phyloP scores from a whole-genome alignment of 1,140 invertebrate species.

The Drosophila carrolli region DNA sequence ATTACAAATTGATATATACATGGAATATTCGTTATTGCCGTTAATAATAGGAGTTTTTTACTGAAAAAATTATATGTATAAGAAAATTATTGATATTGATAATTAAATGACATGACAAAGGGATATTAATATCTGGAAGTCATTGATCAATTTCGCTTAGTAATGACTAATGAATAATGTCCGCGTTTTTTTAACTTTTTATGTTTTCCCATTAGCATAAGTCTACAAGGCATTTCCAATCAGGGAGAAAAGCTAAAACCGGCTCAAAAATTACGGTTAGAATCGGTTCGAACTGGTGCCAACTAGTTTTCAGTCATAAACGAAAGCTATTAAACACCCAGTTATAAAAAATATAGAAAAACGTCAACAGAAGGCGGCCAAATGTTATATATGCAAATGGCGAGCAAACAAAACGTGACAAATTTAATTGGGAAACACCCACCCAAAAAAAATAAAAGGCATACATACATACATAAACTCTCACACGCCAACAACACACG shows the following conservation, averaged over 20 bases:
- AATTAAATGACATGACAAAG: not conserved
- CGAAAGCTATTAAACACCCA: conserved; percentile 2
- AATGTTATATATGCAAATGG: conserved; percentile 22
- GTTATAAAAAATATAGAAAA: not conserved
- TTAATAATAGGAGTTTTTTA: not conserved
- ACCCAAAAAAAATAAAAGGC: conserved; percentile 11
- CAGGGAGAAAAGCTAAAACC: conserved; percentile 11
- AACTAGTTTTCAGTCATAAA: conserved; percentile 19
- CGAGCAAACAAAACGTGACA: conserved; percentile 50
- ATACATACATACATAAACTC: conserved; percentile 8
- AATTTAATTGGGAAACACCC: conserved; percentile 45
- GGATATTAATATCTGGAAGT: not conserved
- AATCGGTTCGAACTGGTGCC: conserved; percentile 20
- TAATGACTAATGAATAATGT: conserved; percentile 4
- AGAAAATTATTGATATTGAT: not conserved
- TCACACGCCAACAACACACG: conserved; percentile 22
- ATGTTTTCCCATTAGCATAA: conserved; percentile 37
- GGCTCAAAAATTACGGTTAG: conserved; percentile 7
- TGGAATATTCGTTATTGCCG: too few relatives aligned
- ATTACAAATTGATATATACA: too few relatives aligned
- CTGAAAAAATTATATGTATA: not conserved
- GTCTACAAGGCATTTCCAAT: not conserved
- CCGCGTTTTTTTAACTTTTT: conserved; percentile 6
- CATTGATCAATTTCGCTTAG: not conserved
- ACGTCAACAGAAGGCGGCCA: not conserved